These are phyloP conservation scores for Suncus etruscus DNA, from an alignment of 2,113 vertebrate species.

Conservation along the genomic window DNA sequence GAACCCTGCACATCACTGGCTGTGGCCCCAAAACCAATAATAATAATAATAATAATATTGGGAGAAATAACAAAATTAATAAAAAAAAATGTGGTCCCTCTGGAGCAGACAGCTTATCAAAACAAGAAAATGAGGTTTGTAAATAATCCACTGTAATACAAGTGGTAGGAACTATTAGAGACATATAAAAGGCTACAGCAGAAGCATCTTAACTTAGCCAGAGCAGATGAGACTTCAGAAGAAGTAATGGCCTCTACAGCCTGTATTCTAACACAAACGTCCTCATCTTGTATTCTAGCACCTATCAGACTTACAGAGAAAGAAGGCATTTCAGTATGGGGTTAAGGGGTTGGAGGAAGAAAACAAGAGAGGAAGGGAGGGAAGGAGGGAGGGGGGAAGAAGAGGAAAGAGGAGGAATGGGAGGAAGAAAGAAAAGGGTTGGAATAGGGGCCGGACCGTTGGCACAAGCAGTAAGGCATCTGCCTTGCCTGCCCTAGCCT, in stretches of 20 bases:
- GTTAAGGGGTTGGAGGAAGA: not conserved
- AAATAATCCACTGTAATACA: not conserved
- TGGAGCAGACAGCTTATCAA: not conserved
- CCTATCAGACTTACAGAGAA: not conserved
- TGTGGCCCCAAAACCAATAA: too few species aligned
- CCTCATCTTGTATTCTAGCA: not conserved
- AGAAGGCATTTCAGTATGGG: not conserved
- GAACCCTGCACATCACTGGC: too few species aligned
- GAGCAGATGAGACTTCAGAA: not conserved
- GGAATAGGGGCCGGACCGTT: too few species aligned
- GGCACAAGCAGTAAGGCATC: too few species aligned
- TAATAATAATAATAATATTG: too few species aligned
- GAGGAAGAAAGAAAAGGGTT: not conserved
- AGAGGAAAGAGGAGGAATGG: not conserved
- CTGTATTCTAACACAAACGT: not conserved
- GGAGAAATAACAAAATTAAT: not conserved
- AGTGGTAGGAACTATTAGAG: too few species aligned
- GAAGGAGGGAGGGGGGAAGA: not conserved
- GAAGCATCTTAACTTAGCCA: not conserved
- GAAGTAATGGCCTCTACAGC: conserved; percentile 7
- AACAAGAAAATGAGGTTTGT: not conserved
- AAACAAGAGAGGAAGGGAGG: not conserved
- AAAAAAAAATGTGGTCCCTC: not conserved
- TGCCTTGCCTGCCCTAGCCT: too few species aligned
- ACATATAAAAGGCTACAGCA: not conserved